Percentiles rank a stretch among this genome's conserved stretches.
Evolutionary conservation across 2,888 invertebrate genomes (phyloP).

Genomic region (Melolontha melolontha): DNA sequence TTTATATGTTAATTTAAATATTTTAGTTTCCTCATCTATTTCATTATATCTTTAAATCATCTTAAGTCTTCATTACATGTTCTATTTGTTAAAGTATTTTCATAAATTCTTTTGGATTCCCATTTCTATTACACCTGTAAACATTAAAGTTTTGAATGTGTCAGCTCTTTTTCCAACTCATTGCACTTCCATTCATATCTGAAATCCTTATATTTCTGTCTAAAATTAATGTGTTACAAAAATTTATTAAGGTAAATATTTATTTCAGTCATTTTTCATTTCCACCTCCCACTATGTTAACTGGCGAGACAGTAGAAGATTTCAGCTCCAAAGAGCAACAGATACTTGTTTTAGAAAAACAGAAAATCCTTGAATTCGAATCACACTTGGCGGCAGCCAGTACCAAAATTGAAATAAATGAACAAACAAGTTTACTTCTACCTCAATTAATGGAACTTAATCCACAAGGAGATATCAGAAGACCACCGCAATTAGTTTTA

Average conservation of each 20-base stretch:
- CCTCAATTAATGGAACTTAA: conserved; percentile 89
- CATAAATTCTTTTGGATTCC: too few relatives aligned
- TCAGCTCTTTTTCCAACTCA: too few relatives aligned
- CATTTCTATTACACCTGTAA: too few relatives aligned
- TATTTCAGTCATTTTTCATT: conserved; percentile 74
- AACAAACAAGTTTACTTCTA: conserved; percentile 87
- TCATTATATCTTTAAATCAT: too few relatives aligned
- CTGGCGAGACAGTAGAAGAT: conserved; percentile 69
- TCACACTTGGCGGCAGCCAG: conserved; percentile 91
- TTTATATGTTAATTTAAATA: too few relatives aligned
- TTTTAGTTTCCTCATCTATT: too few relatives aligned
- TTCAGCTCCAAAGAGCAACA: conserved; percentile 76
- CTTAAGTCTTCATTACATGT: too few relatives aligned
- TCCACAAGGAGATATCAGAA: conserved; percentile 84
- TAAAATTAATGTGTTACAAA: too few relatives aligned
- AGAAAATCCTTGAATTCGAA: conserved; percentile 89
- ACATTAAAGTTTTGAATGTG: too few relatives aligned
- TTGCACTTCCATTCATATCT: too few relatives aligned
- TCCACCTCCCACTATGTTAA: conserved; percentile 76
- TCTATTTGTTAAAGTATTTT: too few relatives aligned
- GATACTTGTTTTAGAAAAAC: conserved; percentile 78
- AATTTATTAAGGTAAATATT: not conserved
- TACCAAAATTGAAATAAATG: conserved; percentile 89
- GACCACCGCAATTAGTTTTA: conserved; percentile 81
- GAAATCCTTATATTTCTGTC: too few relatives aligned